Base-by-base conservation (phyloP, 2,888 invertebrate genomes). In the Xestia ashworthii region DNA sequence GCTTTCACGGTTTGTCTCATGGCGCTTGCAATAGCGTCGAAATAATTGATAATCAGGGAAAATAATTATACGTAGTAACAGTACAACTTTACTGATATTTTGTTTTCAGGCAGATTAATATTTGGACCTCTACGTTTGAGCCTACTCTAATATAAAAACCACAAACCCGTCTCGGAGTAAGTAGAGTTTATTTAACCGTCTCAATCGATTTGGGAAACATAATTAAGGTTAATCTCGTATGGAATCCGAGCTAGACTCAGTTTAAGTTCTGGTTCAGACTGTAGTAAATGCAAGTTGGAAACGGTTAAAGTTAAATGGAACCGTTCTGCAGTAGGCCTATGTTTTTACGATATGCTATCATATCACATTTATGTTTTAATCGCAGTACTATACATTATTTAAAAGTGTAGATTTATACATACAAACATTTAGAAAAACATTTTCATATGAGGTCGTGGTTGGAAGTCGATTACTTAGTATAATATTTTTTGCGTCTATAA, bases 141-240 rank as follows among this genome's bases (percentile, higher is more conserved):
- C 12, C 5, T n/a, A 5, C 58, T 14, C 44, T 55, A 58, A 71
- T 70, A 68, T 48, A 14, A 6, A 65, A 74, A 19, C n/a, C 48
- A 12, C 8, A 32, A 22, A 25, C 25, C n/a, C 25, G 8, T 22
- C 44, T 60, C 19, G 11, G 53, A 58, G 32, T 64, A 53, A 71
- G 22, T 41, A 53, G 16, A 66, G 11, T 78, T 68, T 71, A 74
- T 60, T 58, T 74, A 32, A 58, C 60, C 44, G 32, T 32, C 67
- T 38, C 44, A 72, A 70, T 71, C 67, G 66, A 80, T 72, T 22
- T 58, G 11, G 73, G 72, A 71, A 64, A 65, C 38, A 67, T 64
- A 78, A 73, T 82, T 71, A 78, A 74, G 75, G 38, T 50, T 74
- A 74, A 82, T 73, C 80, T 75, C 5, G 8, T 41, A 44, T 62